Evolutionary conservation across 2,888 invertebrate species (phyloP), one percentile per base, ranked within the genome.

Genomic region (Trachelus iudaicus): DNA sequence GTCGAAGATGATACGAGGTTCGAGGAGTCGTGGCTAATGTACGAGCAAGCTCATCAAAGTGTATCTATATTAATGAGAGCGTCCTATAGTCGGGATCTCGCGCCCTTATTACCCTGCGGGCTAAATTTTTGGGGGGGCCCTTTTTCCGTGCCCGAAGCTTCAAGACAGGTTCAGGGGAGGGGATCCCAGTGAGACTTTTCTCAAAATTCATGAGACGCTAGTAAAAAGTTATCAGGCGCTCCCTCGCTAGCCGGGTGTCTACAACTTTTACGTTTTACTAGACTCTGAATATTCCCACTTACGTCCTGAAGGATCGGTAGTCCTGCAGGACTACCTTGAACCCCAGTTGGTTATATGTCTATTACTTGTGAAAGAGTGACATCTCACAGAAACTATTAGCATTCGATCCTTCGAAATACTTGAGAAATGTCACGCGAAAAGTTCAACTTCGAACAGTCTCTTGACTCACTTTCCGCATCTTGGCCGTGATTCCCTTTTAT

Each of bases 51-150:
- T 85, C 85, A 84, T 85, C 83, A 84, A 82, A 83, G 83, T 73
- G 82, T 80, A 84, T 85, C 85, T 85, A 85, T 85, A 85, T 85
- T 85, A 85, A 85, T 85, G 85, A 85, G 80, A 78, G 80, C 75
- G 77, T 77, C 77, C 75, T 73, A 76, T 75, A 76, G 69, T 73
- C 76, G 40, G 75, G 77, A 78, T 73, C 80, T 80, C 77, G 73
- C 81, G 76, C 37, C 81, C 79, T 81, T 81, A 81, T 80, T 81
- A 82, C 80, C 56, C 78, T 73, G 75, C 75, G 79, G 73, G 79
- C 73, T 77, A 79, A 74, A 82, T 82, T 81, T 83, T 82, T 77
- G 81, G 81, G 69, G 81, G 69, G 73, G 76, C 33, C 34, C 33
- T 56, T 75, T 40, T 76, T 31, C 69, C 74, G 11, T 37, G 33